A percentile compares a stretch with the other conserved stretches of the same genome.
phyloP scores from a whole-genome alignment of 2,113 vertebrate species.

The Lipophrys pholis region DNA sequence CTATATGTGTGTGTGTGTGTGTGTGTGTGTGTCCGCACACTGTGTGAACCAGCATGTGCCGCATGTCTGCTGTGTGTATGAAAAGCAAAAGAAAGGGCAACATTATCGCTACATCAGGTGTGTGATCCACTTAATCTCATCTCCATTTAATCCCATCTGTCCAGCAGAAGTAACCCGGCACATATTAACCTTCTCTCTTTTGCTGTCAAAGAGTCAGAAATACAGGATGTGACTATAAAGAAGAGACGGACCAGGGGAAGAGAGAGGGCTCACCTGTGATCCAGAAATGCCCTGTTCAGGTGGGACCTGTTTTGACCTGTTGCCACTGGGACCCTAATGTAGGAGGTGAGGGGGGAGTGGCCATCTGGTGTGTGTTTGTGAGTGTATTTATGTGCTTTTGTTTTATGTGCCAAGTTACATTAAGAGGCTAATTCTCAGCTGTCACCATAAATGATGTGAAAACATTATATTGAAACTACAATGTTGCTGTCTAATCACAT shows the following conservation, averaged over 20 bases:
- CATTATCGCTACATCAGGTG: constrained; percentile 71
- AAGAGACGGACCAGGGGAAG: constrained; percentile 49
- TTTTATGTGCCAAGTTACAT: constrained; percentile 46
- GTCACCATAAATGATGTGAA: constrained; percentile 34
- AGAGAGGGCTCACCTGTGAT: constrained; percentile 76
- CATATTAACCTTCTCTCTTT: constrained; percentile 72
- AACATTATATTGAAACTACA: not conserved
- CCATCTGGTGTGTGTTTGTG: constrained; percentile 70
- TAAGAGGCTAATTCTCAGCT: constrained; percentile 55
- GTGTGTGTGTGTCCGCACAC: not conserved
- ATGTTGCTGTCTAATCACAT: constrained; percentile 1
- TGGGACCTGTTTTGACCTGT: constrained; percentile 82
- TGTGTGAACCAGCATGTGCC: constrained; percentile 15
- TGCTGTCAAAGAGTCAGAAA: constrained; percentile 52
- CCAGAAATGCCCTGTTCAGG: constrained; percentile 73
- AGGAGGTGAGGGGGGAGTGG: constrained; percentile 50
- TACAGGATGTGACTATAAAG: constrained; percentile 51
- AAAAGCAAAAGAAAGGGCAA: constrained; percentile 38
- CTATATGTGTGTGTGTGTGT: constrained; percentile 1
- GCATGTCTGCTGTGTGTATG: constrained; percentile 1
- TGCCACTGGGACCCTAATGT: constrained; percentile 68
- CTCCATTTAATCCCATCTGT: constrained; percentile 70
- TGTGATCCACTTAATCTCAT: constrained; percentile 54
- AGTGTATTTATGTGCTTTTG: constrained; percentile 40
- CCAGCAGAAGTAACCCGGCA: constrained; percentile 69